A percentile compares a stretch with the other conserved stretches of the same genome.
Evolutionary conservation across 2,888 invertebrate species (phyloP).

Genomic region (Heliothis peltigera): DNA sequence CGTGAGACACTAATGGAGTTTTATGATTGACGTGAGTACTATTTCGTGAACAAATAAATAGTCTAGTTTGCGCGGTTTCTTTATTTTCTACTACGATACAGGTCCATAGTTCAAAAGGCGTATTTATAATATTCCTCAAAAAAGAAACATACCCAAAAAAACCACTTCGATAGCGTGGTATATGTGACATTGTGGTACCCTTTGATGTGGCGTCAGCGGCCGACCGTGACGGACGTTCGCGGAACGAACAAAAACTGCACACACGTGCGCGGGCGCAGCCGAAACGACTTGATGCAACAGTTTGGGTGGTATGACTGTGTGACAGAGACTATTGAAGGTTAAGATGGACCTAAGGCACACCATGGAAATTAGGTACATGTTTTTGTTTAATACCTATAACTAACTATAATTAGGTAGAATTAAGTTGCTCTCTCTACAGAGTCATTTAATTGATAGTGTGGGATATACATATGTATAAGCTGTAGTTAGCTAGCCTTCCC

Average conservation of each 20-base stretch:
- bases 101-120: neutral
- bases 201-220: conserved; percentile 59
- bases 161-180: conserved; percentile 30
- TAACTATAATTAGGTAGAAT: too few species aligned
- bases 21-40: conserved; percentile 1
- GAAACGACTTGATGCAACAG: conserved; percentile 22
- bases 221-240: conserved; percentile 57
- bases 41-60: too few species aligned
- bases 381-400: too few species aligned
- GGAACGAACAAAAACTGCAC: conserved; percentile 59
- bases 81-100: too few species aligned
- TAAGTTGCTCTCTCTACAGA: too few species aligned
- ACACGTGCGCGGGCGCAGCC: conserved; percentile 60
- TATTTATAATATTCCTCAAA: conserved; percentile 38
- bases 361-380: too few species aligned
- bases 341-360: neutral
- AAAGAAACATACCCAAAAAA: conserved; percentile 25
- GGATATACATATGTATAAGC: too few species aligned
- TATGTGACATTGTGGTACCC: conserved; percentile 57
- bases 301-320: conserved; percentile 42
- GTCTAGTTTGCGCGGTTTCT: too few species aligned
- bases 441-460: too few species aligned
- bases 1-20: too few species aligned
- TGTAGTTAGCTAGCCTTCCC: too few species aligned
- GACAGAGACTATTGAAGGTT: neutral